Evolutionary conservation across 2,113 vertebrate genomes (phyloP).

Genomic region (Rhagologus leucostigma): DNA sequence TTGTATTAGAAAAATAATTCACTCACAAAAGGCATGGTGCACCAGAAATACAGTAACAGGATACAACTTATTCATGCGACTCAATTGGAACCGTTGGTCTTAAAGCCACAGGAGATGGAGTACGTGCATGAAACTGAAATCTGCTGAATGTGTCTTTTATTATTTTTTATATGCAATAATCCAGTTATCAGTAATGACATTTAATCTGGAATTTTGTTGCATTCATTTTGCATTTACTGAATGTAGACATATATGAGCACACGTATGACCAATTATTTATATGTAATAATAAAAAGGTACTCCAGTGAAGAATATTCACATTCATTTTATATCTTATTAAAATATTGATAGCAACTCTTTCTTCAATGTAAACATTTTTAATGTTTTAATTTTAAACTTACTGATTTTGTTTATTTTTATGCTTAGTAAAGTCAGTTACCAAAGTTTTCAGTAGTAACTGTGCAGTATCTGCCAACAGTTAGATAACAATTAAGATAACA

Average conservation of each 20-base stretch:
- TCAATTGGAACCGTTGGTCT: not conserved
- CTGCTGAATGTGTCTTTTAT: not conserved
- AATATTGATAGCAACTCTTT: not conserved
- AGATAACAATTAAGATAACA: not conserved
- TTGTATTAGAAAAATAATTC: not conserved
- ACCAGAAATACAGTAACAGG: not conserved
- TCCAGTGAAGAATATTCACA: not conserved
- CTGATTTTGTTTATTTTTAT: not conserved
- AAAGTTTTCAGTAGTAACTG: not conserved
- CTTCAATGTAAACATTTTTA: not conserved
- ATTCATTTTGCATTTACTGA: not conserved
- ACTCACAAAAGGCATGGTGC: not conserved
- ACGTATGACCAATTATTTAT: not conserved
- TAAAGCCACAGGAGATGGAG: not conserved
- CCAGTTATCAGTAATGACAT: not conserved
- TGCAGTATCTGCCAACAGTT: not conserved
- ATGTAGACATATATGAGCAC: not conserved
- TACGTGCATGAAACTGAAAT: not conserved
- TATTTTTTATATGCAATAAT: not conserved
- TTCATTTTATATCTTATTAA: not conserved
- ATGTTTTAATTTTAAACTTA: not conserved
- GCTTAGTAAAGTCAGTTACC: not conserved
- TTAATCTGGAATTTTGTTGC: not conserved
- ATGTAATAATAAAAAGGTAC: not conserved
- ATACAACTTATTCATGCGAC: rapidly evolving